Conservation (phyloP, 1,140 invertebrate genomes). For the Drosophila sturtevanti region DNA sequence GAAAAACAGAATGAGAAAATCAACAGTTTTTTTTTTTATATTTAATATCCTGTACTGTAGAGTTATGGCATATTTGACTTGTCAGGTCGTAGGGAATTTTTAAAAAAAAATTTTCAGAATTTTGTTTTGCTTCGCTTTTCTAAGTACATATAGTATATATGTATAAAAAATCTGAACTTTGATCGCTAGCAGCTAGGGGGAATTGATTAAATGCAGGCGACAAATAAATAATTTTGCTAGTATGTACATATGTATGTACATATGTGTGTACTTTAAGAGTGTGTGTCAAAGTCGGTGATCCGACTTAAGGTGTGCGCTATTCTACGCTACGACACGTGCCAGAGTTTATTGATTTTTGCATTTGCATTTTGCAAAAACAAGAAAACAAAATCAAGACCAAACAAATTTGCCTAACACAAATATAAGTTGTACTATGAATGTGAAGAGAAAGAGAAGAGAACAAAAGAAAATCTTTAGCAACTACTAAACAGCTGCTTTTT, state of each 20-base stretch:
- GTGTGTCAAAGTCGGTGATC: neutral
- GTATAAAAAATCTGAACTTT: no score
- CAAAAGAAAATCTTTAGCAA: slow-evolving; percentile 37
- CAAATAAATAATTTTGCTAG: no score
- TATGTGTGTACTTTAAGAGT: no score
- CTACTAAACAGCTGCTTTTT: slow-evolving; percentile 43
- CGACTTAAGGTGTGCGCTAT: neutral
- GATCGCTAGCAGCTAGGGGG: no score
- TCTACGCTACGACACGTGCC: slow-evolving; percentile 3
- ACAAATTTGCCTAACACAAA: slow-evolving; percentile 76
- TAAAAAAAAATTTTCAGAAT: neutral
- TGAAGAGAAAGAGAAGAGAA: slow-evolving; percentile 11
- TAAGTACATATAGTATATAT: no score
- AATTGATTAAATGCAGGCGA: no score
- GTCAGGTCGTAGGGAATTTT: neutral
- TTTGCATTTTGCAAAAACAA: slow-evolving; percentile 35
- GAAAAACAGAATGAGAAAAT: slow-evolving; percentile 1
- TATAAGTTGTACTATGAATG: slow-evolving; percentile 32
- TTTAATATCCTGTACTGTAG: neutral
- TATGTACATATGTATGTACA: no score
- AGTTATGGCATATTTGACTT: neutral
- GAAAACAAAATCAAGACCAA: slow-evolving; percentile 62
- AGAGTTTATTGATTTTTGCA: slow-evolving; percentile 16
- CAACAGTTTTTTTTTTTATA: neutral
- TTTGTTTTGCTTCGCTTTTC: no score